A percentile compares a stretch with the other conserved stretches of the same genome.
phyloP scores from a whole-genome alignment of 2,888 invertebrate genomes.

The Omphaloscelis lunosa region DNA sequence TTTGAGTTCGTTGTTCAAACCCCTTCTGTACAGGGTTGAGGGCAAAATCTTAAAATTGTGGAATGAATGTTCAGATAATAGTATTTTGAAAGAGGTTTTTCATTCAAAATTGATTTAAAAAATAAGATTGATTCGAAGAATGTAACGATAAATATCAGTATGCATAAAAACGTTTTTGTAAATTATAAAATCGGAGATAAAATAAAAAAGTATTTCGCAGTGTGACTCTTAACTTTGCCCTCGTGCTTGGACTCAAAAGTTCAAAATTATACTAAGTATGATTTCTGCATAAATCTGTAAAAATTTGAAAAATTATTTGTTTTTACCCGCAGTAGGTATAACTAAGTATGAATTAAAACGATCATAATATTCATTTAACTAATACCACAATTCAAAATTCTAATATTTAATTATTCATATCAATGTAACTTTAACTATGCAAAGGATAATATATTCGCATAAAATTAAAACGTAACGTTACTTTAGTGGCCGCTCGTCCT shows the following conservation, averaged over 20 bases:
- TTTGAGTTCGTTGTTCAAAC: constrained; percentile 5
- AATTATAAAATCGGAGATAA: too few relatives aligned
- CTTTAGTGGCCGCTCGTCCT: constrained; percentile 9
- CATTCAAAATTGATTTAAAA: background rate
- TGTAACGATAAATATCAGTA: background rate
- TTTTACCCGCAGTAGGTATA: too few relatives aligned
- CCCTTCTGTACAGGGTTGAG: background rate
- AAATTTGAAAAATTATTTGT: background rate
- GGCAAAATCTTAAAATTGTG: background rate
- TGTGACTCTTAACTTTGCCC: too few relatives aligned
- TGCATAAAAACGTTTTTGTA: background rate
- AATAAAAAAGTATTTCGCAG: too few relatives aligned
- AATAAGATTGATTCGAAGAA: background rate
- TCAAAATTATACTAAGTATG: background rate
- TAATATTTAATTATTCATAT: constrained; percentile 10
- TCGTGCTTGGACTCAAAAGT: too few relatives aligned
- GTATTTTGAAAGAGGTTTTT: background rate
- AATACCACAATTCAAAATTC: background rate
- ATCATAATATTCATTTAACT: background rate
- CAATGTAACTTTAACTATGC: background rate
- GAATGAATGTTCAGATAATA: background rate
- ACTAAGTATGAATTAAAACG: background rate
- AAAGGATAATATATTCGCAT: constrained; percentile 37
- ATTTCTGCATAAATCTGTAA: too few relatives aligned
- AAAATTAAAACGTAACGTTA: constrained; percentile 10